phyloP scores from a whole-genome alignment of 2,888 invertebrate species.

The Cephus sareptanus region DNA sequence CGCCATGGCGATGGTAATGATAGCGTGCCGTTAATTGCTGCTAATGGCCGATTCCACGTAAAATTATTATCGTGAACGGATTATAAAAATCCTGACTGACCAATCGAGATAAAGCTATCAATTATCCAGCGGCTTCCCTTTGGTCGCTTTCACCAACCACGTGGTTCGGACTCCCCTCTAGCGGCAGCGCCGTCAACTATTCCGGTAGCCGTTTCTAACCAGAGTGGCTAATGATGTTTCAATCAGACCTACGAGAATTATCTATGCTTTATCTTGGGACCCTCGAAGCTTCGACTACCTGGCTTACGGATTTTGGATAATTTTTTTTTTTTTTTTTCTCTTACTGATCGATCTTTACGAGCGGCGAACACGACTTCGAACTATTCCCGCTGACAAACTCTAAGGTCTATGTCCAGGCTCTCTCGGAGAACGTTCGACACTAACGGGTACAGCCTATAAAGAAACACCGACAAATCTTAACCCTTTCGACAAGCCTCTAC shows the following conservation, averaged over 20 bases:
- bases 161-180: not conserved
- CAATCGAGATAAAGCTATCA: slow-evolving; percentile 23
- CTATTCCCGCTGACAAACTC: not conserved
- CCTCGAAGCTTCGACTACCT: not conserved
- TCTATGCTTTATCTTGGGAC: not conserved
- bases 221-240: not conserved
- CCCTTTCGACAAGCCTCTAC: not conserved
- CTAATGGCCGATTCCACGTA: slow-evolving; percentile 1
- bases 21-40: not conserved
- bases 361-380: not conserved
- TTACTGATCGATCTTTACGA: not conserved
- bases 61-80: slow-evolving; percentile 21
- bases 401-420: not conserved
- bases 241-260: not conserved
- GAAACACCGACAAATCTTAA: not conserved
- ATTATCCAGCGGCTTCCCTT: slow-evolving; percentile 15
- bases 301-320: not conserved
- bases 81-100: slow-evolving; percentile 21
- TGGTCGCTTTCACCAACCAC: slow-evolving; percentile 16
- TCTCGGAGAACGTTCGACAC: not conserved
- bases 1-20: not conserved
- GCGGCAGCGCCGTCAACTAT: not conserved
- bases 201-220: not conserved
- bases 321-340: not conserved
- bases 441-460: not conserved